A percentile compares a stretch with the other conserved stretches of the same genome.
phyloP scores from a whole-genome alignment of 2,888 invertebrate species.

The Onthophagus sagittarius region DNA sequence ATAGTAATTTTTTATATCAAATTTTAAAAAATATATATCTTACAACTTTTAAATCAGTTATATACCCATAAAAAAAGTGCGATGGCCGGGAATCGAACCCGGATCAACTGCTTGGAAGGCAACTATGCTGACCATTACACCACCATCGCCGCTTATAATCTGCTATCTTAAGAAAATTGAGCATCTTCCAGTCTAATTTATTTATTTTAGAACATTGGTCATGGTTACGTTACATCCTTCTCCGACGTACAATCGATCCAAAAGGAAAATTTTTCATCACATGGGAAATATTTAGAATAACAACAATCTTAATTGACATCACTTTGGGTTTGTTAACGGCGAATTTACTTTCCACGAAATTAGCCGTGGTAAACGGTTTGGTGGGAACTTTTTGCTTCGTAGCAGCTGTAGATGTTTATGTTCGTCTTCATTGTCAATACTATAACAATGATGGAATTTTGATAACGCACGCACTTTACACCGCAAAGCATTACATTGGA shows the following conservation, averaged over 20 bases:
- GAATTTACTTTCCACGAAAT: not conserved
- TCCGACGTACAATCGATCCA: slow-evolving; percentile 22
- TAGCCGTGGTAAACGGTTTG: not conserved
- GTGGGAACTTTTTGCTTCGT: not conserved
- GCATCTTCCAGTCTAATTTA: not conserved
- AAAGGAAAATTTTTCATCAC: slow-evolving; percentile 20
- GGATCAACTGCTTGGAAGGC: slow-evolving; percentile 51
- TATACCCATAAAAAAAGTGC: slow-evolving; percentile 21
- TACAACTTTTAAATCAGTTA: too few species aligned
- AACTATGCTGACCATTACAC: slow-evolving; percentile 51
- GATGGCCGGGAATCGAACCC: slow-evolving; percentile 51
- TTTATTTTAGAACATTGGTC: slow-evolving; percentile 22
- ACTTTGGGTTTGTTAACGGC: not conserved
- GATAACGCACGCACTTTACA: slow-evolving; percentile 29
- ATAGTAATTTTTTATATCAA: too few species aligned
- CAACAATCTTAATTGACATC: slow-evolving; percentile 11
- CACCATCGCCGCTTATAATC: slow-evolving; percentile 14
- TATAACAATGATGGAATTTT: slow-evolving; percentile 32
- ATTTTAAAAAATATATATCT: too few species aligned
- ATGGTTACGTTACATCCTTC: slow-evolving; percentile 21
- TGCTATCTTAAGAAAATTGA: not conserved
- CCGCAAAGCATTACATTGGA: slow-evolving; percentile 30
- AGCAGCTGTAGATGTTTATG: slow-evolving; percentile 23
- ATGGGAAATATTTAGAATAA: slow-evolving; percentile 24
- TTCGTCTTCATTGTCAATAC: slow-evolving; percentile 32